Evolutionary conservation across 2,797 vertebrate genomes (phyloP).

Genomic region (Anisognathus igniventris): DNA sequence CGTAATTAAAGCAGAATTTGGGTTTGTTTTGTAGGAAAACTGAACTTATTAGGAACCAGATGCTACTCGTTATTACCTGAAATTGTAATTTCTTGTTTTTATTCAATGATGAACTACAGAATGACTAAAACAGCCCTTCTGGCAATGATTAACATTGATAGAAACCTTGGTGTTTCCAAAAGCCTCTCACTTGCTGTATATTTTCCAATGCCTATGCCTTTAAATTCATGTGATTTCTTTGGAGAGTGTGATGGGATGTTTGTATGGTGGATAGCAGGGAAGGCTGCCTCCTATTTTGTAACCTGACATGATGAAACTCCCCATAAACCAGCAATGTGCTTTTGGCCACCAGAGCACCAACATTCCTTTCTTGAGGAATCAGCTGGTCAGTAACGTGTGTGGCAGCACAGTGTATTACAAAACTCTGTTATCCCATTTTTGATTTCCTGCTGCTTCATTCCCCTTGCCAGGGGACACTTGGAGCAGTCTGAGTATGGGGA

Average conservation of each 20-base stretch:
- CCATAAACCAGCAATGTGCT: neutral
- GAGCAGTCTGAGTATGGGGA: neutral
- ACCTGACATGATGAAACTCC: neutral
- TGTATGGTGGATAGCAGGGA: neutral
- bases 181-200: neutral
- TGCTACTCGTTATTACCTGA: neutral
- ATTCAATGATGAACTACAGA: neutral
- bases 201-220: neutral
- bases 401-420: neutral
- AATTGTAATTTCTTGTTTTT: neutral
- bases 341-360: neutral
- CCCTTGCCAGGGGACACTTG: neutral
- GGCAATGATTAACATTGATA: neutral
- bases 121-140: neutral
- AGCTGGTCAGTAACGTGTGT: rapidly evolving
- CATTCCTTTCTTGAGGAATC: neutral
- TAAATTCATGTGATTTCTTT: neutral
- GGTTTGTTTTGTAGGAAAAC: neutral
- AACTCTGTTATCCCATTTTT: neutral
- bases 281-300: neutral
- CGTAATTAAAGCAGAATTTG: neutral
- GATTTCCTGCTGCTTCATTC: neutral
- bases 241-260: neutral
- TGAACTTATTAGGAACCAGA: neutral
- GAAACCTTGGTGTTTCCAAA: neutral